Conservation (phyloP, 2,888 invertebrate genomes). For the Argyresthia goedartella region DNA sequence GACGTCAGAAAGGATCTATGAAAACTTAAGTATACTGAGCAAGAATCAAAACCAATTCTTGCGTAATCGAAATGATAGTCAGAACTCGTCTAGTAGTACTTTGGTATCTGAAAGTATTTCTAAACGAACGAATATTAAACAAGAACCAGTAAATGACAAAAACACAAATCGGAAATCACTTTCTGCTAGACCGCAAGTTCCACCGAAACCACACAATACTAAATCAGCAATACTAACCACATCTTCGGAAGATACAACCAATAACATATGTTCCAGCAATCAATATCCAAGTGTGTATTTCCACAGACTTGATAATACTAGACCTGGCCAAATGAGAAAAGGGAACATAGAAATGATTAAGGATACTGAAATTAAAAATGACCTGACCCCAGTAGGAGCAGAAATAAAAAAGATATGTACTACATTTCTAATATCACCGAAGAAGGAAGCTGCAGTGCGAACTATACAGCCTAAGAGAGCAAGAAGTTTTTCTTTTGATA, state of each 20-base stretch:
- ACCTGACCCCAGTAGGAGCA: slow-evolving; percentile 54
- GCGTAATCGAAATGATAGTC: slow-evolving; percentile 29
- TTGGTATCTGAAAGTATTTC: slow-evolving; percentile 43
- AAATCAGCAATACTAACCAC: slow-evolving; percentile 14
- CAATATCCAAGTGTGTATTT: slow-evolving; percentile 53
- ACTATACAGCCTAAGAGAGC: slow-evolving; percentile 56
- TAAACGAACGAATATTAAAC: slow-evolving; percentile 19
- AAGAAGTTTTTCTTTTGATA: slow-evolving; percentile 49
- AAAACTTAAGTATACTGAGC: slow-evolving; percentile 37
- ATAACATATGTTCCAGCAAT: slow-evolving; percentile 7
- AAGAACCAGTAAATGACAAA: slow-evolving; percentile 10
- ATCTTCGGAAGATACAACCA: slow-evolving; percentile 6
- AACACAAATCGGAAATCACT: background rate
- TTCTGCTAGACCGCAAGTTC: slow-evolving; percentile 29
- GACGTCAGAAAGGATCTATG: slow-evolving; percentile 44
- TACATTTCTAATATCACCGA: slow-evolving; percentile 55
- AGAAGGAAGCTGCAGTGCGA: slow-evolving; percentile 59
- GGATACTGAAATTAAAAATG: slow-evolving; percentile 34
- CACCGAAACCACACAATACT: slow-evolving; percentile 30
- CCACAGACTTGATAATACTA: slow-evolving; percentile 54
- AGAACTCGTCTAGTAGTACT: slow-evolving; percentile 52
- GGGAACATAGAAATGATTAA: slow-evolving; percentile 37
- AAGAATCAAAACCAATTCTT: slow-evolving; percentile 24
- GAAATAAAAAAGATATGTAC: slow-evolving; percentile 62
- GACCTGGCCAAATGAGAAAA: slow-evolving; percentile 36